Evolutionary conservation across 2,113 vertebrate species (phyloP), one percentile per base, ranked within the genome.

Genomic region (Butorides virescens): DNA sequence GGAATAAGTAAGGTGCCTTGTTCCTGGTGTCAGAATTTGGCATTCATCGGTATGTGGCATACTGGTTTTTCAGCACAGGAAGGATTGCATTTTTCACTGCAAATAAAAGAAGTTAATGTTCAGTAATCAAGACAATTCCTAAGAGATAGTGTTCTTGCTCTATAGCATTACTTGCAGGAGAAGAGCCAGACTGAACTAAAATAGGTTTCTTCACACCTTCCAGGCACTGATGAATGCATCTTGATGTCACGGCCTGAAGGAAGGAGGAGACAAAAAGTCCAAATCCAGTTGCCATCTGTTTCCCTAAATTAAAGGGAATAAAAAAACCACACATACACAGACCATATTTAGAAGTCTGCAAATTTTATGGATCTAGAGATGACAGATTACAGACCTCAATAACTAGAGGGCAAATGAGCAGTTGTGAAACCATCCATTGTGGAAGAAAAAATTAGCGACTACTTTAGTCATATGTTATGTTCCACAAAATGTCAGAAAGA

Each of bases 131-230:
- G 34, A 78, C 5, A 89, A 61, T n/a, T 91, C 56, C 32, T 88
- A 72, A 73, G 22, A 82, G 26, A 47, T 7, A 71, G 3, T 36
- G 34, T 29, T 91, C 56, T 71, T 37, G 19, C 53, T 85, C 70
- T 81, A 70, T 14, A 92, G 42, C 62, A 82, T 49, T 85, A 85
- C 70, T 91, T 81, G 86, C 75, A 96, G 22, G 49, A 89, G 34
- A 91, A 85, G 58, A 91, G 66, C 16, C 66, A 88, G 67, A 70
- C 46, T 50, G 81, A 88, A 92, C 59, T 86, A 82, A 92, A 97
- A 76, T 25, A 82, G 61, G 36, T 65, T 92, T 92, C 89, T 95
- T 97, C 80, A 93, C 73, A 92, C 93, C 66, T 94, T 95, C 70
- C 74, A 94, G 81, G 90, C 82, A 90, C 15, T 50, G 58, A 93